A percentile compares a stretch with the other conserved stretches of the same genome.
phyloP scores from a whole-genome alignment of 2,888 invertebrate species.

The Ametastegia equiseti region DNA sequence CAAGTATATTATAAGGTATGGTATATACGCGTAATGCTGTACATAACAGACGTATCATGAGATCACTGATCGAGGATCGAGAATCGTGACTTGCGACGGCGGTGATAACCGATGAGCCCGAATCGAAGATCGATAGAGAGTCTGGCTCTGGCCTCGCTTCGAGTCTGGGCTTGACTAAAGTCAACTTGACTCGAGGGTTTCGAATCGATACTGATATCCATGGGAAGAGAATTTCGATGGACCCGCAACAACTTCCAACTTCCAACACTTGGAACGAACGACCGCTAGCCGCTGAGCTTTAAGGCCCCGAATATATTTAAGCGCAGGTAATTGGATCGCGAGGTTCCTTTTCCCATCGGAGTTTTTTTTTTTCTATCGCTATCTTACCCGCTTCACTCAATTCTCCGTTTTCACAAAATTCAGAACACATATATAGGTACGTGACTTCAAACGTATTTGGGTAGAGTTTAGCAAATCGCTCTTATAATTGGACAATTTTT shows the following conservation, averaged over 20 bases:
- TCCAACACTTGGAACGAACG: constrained; percentile 9
- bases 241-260: too few relatives aligned
- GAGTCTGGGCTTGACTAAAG: too few relatives aligned
- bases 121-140: constrained; percentile 42
- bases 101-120: constrained; percentile 41
- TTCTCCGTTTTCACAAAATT: background rate
- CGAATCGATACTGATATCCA: constrained; percentile 40
- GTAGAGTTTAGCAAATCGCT: too few relatives aligned
- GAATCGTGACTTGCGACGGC: constrained; percentile 40
- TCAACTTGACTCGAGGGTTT: constrained; percentile 16
- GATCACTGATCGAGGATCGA: constrained; percentile 32
- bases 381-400: background rate
- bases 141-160: too few relatives aligned
- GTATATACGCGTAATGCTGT: background rate
- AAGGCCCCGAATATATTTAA: constrained; percentile 11
- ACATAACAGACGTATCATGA: constrained; percentile 4
- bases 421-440: background rate
- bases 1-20: background rate
- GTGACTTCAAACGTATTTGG: too few relatives aligned
- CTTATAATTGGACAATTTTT: background rate
- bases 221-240: constrained; percentile 43
- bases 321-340: constrained; percentile 39
- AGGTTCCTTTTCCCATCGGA: background rate
- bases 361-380: background rate
- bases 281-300: constrained; percentile 13